These are phyloP conservation scores for Tromatobia lineatoria DNA, from an alignment of 2,888 invertebrate genomes.

Conservation along the genomic window DNA sequence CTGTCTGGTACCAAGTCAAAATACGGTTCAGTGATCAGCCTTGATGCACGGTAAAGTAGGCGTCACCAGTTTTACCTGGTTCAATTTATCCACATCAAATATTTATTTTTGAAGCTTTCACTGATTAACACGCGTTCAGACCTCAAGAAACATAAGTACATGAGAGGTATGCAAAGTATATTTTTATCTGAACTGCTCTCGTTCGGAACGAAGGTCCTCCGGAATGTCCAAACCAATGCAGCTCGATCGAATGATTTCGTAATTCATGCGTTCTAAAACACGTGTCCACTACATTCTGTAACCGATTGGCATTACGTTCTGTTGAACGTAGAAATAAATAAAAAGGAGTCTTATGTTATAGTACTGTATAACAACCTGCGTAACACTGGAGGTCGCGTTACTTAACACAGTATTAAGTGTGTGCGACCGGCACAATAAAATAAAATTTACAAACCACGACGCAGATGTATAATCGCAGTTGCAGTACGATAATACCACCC, in stretches of 20 bases:
- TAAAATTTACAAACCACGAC: conserved; percentile 31
- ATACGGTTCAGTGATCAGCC: neutral
- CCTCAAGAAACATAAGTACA: neutral
- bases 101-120: neutral
- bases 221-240: conserved; percentile 34
- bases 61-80: neutral
- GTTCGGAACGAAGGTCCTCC: neutral
- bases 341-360: conserved; percentile 26
- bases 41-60: neutral
- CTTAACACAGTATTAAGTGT: conserved; percentile 56
- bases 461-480: conserved; percentile 48
- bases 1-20: neutral
- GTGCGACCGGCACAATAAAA: conserved; percentile 43
- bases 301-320: conserved; percentile 42
- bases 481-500: conserved; percentile 71
- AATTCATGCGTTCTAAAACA: conserved; percentile 31
- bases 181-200: neutral
- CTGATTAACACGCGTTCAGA: neutral
- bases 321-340: conserved; percentile 30
- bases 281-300: conserved; percentile 29
- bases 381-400: conserved; percentile 60
- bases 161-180: neutral
- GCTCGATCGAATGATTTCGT: conserved; percentile 42
- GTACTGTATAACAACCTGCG: conserved; percentile 43
- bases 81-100: neutral